A percentile compares a stretch with the other conserved stretches of the same genome.
Conservation (phyloP, 2,797 vertebrate species). For the Etheostoma perlongum region DNA sequence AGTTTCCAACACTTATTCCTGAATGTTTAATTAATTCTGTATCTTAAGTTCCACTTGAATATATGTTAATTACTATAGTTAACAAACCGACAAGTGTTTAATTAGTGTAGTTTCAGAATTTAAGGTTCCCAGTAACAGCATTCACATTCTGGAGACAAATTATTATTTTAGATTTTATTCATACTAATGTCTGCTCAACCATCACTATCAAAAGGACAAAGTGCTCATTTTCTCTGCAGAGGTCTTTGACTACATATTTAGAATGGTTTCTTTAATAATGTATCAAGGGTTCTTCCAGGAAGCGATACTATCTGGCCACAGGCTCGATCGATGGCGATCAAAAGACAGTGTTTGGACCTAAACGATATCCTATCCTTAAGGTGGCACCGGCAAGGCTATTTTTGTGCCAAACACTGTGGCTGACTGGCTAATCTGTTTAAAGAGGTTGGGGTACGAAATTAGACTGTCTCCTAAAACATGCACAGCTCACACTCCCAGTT, state of each 20-base stretch:
- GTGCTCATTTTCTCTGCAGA: slow-evolving; percentile 46
- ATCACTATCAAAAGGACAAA: slow-evolving; percentile 44
- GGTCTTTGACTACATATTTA: slow-evolving; percentile 68
- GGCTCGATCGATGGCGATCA: slow-evolving; percentile 82
- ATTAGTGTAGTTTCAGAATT: not conserved
- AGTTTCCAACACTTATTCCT: not conserved
- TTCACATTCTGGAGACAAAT: slow-evolving; percentile 24
- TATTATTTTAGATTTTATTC: slow-evolving; percentile 32
- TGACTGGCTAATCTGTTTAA: slow-evolving; percentile 40
- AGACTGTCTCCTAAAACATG: slow-evolving; percentile 23
- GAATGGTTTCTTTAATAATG: slow-evolving; percentile 81
- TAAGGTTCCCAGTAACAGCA: not conserved
- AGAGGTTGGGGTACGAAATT: slow-evolving; percentile 41
- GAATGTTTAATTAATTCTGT: not conserved
- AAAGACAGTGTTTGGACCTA: slow-evolving; percentile 78
- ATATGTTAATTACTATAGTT: too few species aligned
- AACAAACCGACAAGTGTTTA: slow-evolving; percentile 7
- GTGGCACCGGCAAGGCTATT: slow-evolving; percentile 70
- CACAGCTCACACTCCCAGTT: slow-evolving; percentile 4
- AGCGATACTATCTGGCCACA: slow-evolving; percentile 68
- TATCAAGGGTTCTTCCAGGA: slow-evolving; percentile 73
- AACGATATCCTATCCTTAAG: slow-evolving; percentile 73
- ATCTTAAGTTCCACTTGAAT: too few species aligned
- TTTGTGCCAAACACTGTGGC: slow-evolving; percentile 55
- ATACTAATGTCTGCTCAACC: slow-evolving; percentile 30